Conservation (phyloP, 1,140 invertebrate species). For the Rhysida immarginata region DNA sequence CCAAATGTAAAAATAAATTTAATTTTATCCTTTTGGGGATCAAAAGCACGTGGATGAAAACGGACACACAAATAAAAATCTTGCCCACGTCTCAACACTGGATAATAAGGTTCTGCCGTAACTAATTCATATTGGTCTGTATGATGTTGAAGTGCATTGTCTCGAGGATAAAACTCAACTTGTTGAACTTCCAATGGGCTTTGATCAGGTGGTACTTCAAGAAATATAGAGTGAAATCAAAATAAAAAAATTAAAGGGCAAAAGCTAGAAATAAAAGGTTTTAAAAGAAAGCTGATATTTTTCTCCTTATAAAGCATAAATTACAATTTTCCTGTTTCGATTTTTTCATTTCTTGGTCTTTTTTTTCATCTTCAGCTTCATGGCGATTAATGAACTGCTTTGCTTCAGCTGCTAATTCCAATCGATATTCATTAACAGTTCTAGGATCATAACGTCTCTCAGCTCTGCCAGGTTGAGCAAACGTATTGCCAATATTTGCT, state of each 20-base stretch:
- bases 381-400: not conserved
- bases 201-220: not conserved
- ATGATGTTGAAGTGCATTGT: slow-evolving; percentile 44
- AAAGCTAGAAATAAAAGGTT: no score
- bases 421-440: no score
- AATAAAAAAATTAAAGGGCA: no score
- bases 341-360: not conserved
- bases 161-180: slow-evolving; percentile 42
- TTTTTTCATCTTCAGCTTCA: not conserved
- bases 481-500: not conserved
- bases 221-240: no score
- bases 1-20: slow-evolving; percentile 44
- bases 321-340: no score
- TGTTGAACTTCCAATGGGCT: slow-evolving; percentile 38
- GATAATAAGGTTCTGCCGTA: slow-evolving; percentile 34
- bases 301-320: no score
- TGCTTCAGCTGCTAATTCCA: no score
- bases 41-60: slow-evolving; percentile 36
- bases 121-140: slow-evolving; percentile 45
- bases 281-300: no score
- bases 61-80: slow-evolving; percentile 43
- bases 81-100: slow-evolving; percentile 45
- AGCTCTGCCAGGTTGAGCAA: not conserved
- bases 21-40: slow-evolving; percentile 37
- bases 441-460: not conserved